These are phyloP conservation scores for Schizopygopsis malacanthus DNA, from an alignment of 2,797 vertebrate genomes.

Conservation along the genomic window DNA sequence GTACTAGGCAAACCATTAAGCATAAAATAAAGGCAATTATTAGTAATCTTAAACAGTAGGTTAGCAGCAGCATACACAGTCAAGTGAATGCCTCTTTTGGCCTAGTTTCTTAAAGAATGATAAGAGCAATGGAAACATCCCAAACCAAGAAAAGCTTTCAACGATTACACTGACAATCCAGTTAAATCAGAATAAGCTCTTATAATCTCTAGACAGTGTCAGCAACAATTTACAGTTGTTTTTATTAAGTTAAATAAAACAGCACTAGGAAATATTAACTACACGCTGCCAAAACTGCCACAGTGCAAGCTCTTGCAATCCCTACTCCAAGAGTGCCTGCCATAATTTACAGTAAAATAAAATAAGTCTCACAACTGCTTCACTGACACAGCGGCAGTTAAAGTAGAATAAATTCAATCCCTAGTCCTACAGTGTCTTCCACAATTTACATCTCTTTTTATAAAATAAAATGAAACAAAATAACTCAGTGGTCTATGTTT, in stretches of 20 bases:
- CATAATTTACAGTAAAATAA: not conserved
- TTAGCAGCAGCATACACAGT: conserved; percentile 19
- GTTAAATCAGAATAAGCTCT: not conserved
- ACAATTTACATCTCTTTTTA: not conserved
- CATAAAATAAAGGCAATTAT: not conserved
- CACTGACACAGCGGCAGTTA: not conserved
- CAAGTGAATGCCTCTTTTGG: conserved; percentile 27
- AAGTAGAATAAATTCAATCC: not conserved
- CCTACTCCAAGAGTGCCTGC: not conserved
- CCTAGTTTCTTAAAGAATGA: not conserved
- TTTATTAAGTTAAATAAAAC: not conserved
- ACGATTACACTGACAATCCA: not conserved
- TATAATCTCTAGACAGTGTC: not conserved
- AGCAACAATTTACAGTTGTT: not conserved
- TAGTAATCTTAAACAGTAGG: not conserved
- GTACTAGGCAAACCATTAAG: not conserved
- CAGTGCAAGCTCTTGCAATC: not conserved
- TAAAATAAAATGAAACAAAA: not conserved
- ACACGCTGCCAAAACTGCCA: not conserved
- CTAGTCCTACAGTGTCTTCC: not conserved
- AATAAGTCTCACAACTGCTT: too few relatives aligned
- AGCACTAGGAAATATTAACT: not conserved
- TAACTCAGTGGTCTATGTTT: not conserved
- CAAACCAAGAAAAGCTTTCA: not conserved
- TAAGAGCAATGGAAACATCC: not conserved